These are phyloP conservation scores for Andrena fulva DNA, from an alignment of 2,888 invertebrate species.

Conservation along the genomic window DNA sequence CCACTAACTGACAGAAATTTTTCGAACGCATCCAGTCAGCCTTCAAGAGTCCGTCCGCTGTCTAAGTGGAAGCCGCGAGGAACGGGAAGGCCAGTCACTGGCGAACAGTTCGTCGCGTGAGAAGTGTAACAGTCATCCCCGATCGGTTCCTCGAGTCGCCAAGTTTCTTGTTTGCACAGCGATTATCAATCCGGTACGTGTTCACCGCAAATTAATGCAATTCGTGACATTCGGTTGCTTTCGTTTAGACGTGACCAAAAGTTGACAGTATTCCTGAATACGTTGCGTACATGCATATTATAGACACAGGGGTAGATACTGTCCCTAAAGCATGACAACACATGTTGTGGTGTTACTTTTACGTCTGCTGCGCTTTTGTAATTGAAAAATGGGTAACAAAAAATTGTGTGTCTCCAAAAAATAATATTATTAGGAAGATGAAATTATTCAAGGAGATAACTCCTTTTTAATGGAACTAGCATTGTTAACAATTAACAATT, in stretches of 20 bases:
- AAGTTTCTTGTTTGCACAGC: conserved; percentile 37
- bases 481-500: too few relatives aligned
- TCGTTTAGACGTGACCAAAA: neutral
- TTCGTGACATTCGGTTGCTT: conserved; percentile 23
- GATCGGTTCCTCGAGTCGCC: conserved; percentile 34
- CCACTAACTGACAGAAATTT: conserved; percentile 82
- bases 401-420: neutral
- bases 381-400: neutral
- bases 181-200: conserved; percentile 43
- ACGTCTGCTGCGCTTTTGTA: neutral
- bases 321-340: neutral
- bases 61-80: conserved; percentile 46
- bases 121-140: conserved; percentile 63
- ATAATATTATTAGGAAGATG: neutral
- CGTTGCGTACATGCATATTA: neutral
- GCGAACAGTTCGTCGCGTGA: conserved; percentile 69
- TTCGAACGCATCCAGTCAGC: conserved; percentile 73
- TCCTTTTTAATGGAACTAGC: neutral
- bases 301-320: neutral
- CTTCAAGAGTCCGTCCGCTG: conserved; percentile 57
- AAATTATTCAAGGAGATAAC: neutral
- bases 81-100: conserved; percentile 72
- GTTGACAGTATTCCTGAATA: neutral
- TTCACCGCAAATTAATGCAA: conserved; percentile 15
- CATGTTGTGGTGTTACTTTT: neutral